A percentile compares a stretch with the other conserved stretches of the same genome.
phyloP scores from a whole-genome alignment of 1,140 invertebrate species.

The Dendroctonus ponderosae region DNA sequence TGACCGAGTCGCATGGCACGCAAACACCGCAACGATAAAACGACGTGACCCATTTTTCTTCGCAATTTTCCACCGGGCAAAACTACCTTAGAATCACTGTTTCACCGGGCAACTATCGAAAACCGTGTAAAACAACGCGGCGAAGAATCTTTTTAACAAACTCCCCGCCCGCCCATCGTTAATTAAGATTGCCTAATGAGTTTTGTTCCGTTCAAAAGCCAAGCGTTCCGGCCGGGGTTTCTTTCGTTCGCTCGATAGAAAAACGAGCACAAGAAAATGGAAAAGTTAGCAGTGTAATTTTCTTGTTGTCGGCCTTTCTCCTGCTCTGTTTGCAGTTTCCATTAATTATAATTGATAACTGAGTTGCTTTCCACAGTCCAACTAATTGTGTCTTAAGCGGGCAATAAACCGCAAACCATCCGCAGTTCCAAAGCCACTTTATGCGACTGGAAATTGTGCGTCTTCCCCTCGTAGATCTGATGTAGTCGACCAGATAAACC shows the following conservation, averaged over 20 bases:
- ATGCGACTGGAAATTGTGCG: too few relatives aligned
- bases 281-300: neutral
- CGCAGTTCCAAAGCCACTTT: too few relatives aligned
- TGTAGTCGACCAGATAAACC: too few relatives aligned
- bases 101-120: neutral
- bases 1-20: neutral
- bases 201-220: slow-evolving; percentile 10
- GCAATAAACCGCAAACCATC: too few relatives aligned
- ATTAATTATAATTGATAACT: too few relatives aligned
- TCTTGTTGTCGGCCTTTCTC: neutral
- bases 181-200: slow-evolving; percentile 11
- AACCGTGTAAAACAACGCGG: neutral
- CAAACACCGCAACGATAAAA: slow-evolving; percentile 1
- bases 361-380: too few relatives aligned
- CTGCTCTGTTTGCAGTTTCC: too few relatives aligned
- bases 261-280: neutral
- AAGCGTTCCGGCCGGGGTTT: slow-evolving; percentile 3
- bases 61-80: neutral
- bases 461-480: too few relatives aligned
- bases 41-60: neutral
- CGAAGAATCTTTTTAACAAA: slow-evolving; percentile 2
- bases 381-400: too few relatives aligned
- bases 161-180: neutral
- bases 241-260: neutral
- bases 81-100: too few relatives aligned